Percentiles rank a stretch among this genome's conserved stretches.
These are phyloP conservation scores for Frieseomelitta varia DNA, from an alignment of 1,140 invertebrate genomes.

Conservation along the genomic window DNA sequence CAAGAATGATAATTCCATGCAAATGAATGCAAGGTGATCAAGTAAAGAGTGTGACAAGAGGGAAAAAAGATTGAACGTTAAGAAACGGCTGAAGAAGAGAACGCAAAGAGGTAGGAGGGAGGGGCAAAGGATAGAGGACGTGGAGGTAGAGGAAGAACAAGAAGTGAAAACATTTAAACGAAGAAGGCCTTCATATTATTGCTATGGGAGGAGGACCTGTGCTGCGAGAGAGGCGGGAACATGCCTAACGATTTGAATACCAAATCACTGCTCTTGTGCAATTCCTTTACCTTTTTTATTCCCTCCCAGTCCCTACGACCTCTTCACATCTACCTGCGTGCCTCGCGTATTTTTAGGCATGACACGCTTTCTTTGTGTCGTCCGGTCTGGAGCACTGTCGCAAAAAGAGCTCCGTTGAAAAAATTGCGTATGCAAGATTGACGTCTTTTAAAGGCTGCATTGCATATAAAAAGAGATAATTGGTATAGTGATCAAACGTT, in stretches of 20 bases:
- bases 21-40: neutral
- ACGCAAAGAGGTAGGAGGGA: neutral
- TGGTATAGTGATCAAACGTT: neutral
- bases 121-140: neutral
- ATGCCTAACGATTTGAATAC: conserved; percentile 76
- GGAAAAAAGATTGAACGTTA: conserved; percentile 3
- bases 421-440: neutral
- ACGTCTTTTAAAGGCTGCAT: neutral
- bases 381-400: conserved; percentile 33
- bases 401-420: conserved; percentile 51
- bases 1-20: neutral
- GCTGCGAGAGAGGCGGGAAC: conserved; percentile 61
- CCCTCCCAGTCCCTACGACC: conserved; percentile 61
- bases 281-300: conserved; percentile 61
- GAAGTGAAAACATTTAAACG: conserved; percentile 49
- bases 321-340: conserved; percentile 70
- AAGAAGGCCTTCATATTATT: conserved; percentile 42
- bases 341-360: conserved; percentile 76
- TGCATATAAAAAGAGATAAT: neutral
- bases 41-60: conserved; percentile 14
- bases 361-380: conserved; percentile 74
- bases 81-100: neutral
- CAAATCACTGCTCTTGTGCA: conserved; percentile 74
- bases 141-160: conserved; percentile 19
- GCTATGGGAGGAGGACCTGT: conserved; percentile 37